These are phyloP conservation scores for Fundulus diaphanus DNA, from an alignment of 2,797 vertebrate genomes.

Conservation along the genomic window DNA sequence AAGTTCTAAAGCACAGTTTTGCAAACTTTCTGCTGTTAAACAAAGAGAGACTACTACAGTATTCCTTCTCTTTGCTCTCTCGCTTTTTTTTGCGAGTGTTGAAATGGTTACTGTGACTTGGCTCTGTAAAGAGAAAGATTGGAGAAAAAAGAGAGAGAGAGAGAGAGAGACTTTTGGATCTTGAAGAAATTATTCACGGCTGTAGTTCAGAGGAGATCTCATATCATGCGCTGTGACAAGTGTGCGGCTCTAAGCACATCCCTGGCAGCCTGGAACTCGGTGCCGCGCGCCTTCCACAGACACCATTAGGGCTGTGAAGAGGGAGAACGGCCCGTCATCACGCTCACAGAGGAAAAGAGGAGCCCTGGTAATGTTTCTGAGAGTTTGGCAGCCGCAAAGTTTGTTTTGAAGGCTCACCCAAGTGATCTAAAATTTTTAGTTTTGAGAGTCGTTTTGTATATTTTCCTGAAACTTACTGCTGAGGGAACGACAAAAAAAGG, in stretches of 20 bases:
- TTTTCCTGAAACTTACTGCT: conserved; percentile 52
- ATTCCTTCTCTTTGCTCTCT: conserved; percentile 72
- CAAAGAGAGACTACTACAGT: conserved; percentile 70
- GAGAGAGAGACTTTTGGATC: conserved; percentile 64
- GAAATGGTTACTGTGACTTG: conserved; percentile 77
- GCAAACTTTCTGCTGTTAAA: conserved; percentile 78
- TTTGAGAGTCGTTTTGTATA: conserved; percentile 35
- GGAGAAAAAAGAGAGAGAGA: conserved; percentile 30
- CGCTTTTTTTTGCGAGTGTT: conserved; percentile 71
- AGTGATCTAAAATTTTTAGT: conserved; percentile 66
- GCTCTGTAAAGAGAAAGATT: conserved; percentile 64
- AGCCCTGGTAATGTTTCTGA: conserved; percentile 55
- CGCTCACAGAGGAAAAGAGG: conserved; percentile 61
- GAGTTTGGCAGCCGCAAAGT: conserved; percentile 61
- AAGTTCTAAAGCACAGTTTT: conserved; percentile 70
- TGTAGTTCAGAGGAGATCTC: conserved; percentile 74
- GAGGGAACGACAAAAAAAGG: conserved; percentile 35
- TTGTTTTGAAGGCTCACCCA: conserved; percentile 73
- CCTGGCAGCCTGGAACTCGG: conserved; percentile 66
- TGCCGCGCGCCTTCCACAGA: conserved; percentile 59
- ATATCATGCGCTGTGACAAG: conserved; percentile 77
- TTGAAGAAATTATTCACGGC: conserved; percentile 78
- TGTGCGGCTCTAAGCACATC: conserved; percentile 68
- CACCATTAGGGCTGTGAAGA: conserved; percentile 74
- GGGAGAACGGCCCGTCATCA: conserved; percentile 62